These are phyloP conservation scores for Oostethus manadensis DNA, from an alignment of 2,113 vertebrate genomes.

Conservation along the genomic window DNA sequence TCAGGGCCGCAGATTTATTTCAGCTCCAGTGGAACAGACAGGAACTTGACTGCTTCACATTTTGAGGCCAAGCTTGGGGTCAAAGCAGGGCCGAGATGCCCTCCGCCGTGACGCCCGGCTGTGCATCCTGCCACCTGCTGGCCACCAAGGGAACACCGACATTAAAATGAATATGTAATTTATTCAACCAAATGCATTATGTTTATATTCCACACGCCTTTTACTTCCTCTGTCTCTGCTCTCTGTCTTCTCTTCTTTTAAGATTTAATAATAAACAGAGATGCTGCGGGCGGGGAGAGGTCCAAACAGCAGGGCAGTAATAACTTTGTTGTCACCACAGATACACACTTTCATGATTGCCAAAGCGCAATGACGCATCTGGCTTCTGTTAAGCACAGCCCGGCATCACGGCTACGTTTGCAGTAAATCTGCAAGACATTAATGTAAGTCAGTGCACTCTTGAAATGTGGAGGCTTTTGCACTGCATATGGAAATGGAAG, in stretches of 20 bases:
- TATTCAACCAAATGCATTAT: constrained; percentile 16
- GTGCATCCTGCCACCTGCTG: constrained; percentile 64
- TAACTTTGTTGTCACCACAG: constrained; percentile 68
- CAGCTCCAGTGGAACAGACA: constrained; percentile 1
- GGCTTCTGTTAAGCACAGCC: constrained; percentile 61
- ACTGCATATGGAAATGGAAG: constrained; percentile 15
- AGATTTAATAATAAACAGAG: constrained; percentile 44
- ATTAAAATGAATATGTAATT: constrained; percentile 26
- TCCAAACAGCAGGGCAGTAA: constrained; percentile 63
- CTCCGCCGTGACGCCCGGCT: background rate
- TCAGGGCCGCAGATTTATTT: constrained; percentile 22
- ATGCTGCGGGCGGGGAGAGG: constrained; percentile 42
- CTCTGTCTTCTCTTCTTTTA: constrained; percentile 38
- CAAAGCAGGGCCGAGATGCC: constrained; percentile 25
- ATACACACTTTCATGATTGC: constrained; percentile 49
- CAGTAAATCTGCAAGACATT: constrained; percentile 14
- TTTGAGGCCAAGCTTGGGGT: constrained; percentile 28
- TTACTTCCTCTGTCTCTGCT: constrained; percentile 24
- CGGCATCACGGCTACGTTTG: constrained; percentile 15
- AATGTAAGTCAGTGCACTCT: constrained; percentile 5
- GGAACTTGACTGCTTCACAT: constrained; percentile 26
- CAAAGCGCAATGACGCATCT: constrained; percentile 54
- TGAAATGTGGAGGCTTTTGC: background rate
- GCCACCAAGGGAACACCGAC: constrained; percentile 15
- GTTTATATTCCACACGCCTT: constrained; percentile 24